Evolutionary conservation across 2,797 vertebrate genomes (phyloP).

Genomic region (Paedocypris micromegethes): DNA sequence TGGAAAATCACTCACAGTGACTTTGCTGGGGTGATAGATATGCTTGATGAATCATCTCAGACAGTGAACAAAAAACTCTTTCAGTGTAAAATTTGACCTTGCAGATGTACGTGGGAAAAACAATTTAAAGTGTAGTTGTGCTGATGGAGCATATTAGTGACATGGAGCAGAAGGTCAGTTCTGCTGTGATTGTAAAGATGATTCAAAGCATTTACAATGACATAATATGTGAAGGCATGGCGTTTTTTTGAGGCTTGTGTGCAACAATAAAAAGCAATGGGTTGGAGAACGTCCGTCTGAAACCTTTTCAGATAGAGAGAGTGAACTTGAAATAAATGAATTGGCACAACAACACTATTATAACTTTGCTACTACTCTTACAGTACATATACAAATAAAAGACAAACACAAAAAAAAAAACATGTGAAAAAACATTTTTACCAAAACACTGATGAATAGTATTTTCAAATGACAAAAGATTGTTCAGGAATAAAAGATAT

Average conservation of each 20-base stretch:
- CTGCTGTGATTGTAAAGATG: constrained; percentile 17
- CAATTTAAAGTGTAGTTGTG: constrained; percentile 4
- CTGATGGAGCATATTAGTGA: background rate
- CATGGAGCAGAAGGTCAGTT: constrained; percentile 8
- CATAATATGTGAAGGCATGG: constrained; percentile 6
- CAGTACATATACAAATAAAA: no score
- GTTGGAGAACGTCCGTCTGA: background rate
- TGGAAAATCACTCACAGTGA: constrained; percentile 14
- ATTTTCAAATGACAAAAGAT: no score
- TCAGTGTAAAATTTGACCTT: constrained; percentile 17
- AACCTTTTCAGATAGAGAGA: no score
- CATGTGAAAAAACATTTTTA: no score
- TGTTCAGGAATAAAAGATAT: no score
- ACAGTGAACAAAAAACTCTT: constrained; percentile 13
- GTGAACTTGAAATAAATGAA: no score
- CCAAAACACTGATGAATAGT: no score
- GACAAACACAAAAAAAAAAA: no score
- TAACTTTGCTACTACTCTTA: no score
- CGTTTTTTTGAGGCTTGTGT: constrained; percentile 7
- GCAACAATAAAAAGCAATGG: background rate
- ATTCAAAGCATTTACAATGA: constrained; percentile 22
- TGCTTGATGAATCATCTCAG: constrained; percentile 6
- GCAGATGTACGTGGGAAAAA: constrained; percentile 22
- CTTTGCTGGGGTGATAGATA: background rate
- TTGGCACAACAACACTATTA: no score